These are phyloP conservation scores for Hedya salicella DNA, from an alignment of 2,888 invertebrate species.

Conservation along the genomic window DNA sequence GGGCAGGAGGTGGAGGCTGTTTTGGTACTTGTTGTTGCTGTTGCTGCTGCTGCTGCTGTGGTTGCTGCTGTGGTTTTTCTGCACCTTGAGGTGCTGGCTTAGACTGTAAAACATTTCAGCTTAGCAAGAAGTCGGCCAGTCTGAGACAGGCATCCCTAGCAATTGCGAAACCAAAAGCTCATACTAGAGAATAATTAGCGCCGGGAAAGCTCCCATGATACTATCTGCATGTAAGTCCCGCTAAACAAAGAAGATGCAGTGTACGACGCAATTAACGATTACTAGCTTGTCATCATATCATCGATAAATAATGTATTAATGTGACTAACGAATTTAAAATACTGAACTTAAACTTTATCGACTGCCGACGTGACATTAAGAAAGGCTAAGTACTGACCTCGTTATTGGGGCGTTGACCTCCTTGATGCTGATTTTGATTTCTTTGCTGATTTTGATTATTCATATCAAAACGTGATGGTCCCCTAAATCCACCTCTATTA, in stretches of 20 bases:
- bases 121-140: neutral
- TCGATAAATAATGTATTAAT: too few relatives aligned
- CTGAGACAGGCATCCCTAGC: too few relatives aligned
- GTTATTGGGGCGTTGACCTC: constrained; percentile 76
- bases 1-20: constrained; percentile 47
- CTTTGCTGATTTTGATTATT: constrained; percentile 57
- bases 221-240: neutral
- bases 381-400: constrained; percentile 59
- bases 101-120: constrained; percentile 34
- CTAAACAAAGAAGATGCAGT: neutral
- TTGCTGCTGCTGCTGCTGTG: constrained; percentile 49
- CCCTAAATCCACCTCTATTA: constrained; percentile 68
- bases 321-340: too few relatives aligned
- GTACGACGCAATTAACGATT: constrained; percentile 14
- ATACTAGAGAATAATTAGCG: too few relatives aligned
- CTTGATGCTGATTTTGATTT: constrained; percentile 66
- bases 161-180: too few relatives aligned
- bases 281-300: neutral
- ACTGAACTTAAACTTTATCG: neutral
- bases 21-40: constrained; percentile 48
- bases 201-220: too few relatives aligned
- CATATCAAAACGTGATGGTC: constrained; percentile 75
- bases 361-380: constrained; percentile 26
- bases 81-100: constrained; percentile 48
- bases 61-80: constrained; percentile 45